Conservation (phyloP, 2,888 invertebrate species). For the Mallateleia sp. region DNA sequence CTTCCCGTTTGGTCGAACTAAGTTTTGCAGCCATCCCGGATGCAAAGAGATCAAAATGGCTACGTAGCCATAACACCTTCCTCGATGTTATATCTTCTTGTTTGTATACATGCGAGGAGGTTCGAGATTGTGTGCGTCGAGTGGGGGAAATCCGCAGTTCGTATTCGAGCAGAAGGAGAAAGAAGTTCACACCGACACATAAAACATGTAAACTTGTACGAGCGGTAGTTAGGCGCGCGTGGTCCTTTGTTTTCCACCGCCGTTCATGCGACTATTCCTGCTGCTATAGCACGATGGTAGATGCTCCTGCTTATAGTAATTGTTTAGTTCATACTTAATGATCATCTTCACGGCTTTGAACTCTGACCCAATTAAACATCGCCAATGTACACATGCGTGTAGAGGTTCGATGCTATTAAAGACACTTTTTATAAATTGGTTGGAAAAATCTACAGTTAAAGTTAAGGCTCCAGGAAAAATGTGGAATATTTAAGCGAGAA, state of each 20-base stretch:
- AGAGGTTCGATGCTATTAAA: slow-evolving; percentile 45
- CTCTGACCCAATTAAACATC: slow-evolving; percentile 82
- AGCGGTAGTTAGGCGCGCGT: slow-evolving; percentile 76
- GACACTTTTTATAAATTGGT: too few species aligned
- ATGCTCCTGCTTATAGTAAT: slow-evolving; percentile 67
- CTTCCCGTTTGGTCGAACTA: slow-evolving; percentile 38
- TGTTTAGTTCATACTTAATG: slow-evolving; percentile 69
- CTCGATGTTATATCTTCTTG: slow-evolving; percentile 68
- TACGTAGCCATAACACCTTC: slow-evolving; percentile 72
- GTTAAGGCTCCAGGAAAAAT: too few species aligned
- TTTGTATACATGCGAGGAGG: slow-evolving; percentile 56
- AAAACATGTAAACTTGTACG: slow-evolving; percentile 74
- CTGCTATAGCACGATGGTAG: slow-evolving; percentile 33
- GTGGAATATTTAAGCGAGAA: too few species aligned
- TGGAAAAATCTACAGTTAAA: too few species aligned
- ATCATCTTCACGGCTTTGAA: slow-evolving; percentile 82
- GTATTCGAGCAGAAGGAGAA: slow-evolving; percentile 70
- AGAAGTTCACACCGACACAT: slow-evolving; percentile 75
- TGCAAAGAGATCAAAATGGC: slow-evolving; percentile 81
- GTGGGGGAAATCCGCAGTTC: slow-evolving; percentile 63
- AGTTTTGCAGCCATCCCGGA: slow-evolving; percentile 79
- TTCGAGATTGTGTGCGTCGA: slow-evolving; percentile 45
- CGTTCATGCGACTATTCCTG: slow-evolving; percentile 63
- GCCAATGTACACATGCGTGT: slow-evolving; percentile 49
- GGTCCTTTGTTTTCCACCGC: slow-evolving; percentile 77